Evolutionary conservation across 2,797 vertebrate genomes (phyloP).

Genomic region (Rhinatrema bivittatum): DNA sequence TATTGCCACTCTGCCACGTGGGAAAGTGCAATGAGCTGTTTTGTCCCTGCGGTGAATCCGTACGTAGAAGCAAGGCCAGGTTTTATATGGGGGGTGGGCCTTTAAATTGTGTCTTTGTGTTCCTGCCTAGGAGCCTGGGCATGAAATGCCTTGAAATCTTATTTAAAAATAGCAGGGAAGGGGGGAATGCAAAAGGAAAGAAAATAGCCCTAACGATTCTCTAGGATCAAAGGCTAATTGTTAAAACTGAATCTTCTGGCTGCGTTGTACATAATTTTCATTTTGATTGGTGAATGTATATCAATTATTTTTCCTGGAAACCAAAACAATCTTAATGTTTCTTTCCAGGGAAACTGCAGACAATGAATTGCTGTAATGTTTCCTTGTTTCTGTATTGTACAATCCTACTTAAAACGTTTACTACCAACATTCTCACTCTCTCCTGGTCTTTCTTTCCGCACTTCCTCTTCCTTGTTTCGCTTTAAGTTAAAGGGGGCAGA

Average conservation of each 20-base stretch:
- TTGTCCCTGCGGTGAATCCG: conserved; percentile 56
- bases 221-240: neutral
- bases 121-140: no score
- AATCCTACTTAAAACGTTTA: rapidly evolving
- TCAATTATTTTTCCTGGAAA: neutral
- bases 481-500: no score
- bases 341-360: rapidly evolving
- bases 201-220: neutral
- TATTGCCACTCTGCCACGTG: conserved; percentile 57
- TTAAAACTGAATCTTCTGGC: neutral
- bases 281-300: neutral
- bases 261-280: rapidly evolving
- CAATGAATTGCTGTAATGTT: rapidly evolving
- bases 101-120: neutral
- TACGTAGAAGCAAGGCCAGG: conserved; percentile 51
- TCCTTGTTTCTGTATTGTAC: neutral
- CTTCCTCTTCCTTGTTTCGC: neutral
- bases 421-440: neutral
- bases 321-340: neutral
- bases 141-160: no score
- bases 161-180: no score
- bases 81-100: conserved; percentile 17
- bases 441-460: neutral
- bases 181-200: no score
- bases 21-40: conserved; percentile 75